These are phyloP conservation scores for Odontothrips loti DNA, from an alignment of 2,888 invertebrate genomes.

Conservation along the genomic window DNA sequence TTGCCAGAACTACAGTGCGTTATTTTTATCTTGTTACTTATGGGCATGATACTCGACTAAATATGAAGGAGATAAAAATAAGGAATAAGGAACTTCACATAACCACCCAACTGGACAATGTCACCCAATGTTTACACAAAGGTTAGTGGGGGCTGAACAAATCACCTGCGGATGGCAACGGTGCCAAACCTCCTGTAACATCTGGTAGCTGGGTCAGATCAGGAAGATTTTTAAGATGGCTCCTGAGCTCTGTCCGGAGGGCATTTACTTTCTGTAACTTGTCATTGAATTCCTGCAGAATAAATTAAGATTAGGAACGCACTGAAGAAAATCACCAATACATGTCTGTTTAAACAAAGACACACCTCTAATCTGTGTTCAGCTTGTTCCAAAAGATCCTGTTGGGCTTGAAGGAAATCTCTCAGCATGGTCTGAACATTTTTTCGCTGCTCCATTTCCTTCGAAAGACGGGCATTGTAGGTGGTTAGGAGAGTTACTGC, in stretches of 20 bases:
- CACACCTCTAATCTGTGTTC: constrained; percentile 80
- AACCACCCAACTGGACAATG: background rate
- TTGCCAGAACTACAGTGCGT: background rate
- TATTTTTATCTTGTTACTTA: background rate
- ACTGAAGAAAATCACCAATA: background rate
- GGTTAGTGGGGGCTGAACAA: constrained; percentile 67
- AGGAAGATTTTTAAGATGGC: constrained; percentile 89
- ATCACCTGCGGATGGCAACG: constrained; percentile 92
- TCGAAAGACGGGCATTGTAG: constrained; percentile 79
- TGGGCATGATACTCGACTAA: background rate
- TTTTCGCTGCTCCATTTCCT: constrained; percentile 86
- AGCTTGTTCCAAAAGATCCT: constrained; percentile 77
- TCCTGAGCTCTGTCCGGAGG: constrained; percentile 83
- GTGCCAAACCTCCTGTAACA: constrained; percentile 87
- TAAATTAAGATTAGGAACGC: constrained; percentile 39
- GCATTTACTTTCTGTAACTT: constrained; percentile 81
- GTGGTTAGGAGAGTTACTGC: constrained; percentile 81
- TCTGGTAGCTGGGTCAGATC: constrained; percentile 89
- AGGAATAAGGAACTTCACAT: too few species aligned
- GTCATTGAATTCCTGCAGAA: constrained; percentile 78
- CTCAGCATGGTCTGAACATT: constrained; percentile 79
- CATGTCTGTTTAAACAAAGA: background rate
- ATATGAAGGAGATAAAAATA: background rate
- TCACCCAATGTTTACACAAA: background rate
- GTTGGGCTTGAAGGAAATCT: constrained; percentile 83